phyloP scores from a whole-genome alignment of 2,888 invertebrate genomes.

The Agapostemon virescens region DNA sequence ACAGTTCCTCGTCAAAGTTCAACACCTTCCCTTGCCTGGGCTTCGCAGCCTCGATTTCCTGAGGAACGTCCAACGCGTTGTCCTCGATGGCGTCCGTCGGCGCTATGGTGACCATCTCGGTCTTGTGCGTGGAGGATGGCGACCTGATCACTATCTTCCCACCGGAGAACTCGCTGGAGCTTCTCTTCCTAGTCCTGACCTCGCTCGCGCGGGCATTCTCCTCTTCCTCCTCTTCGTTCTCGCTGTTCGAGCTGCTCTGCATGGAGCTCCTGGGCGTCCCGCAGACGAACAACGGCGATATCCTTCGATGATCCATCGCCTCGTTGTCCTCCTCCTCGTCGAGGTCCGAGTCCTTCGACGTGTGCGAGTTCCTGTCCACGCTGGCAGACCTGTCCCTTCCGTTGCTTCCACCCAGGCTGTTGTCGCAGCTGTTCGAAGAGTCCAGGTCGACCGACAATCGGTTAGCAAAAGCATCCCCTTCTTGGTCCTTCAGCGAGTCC shows the following conservation, averaged over 20 bases:
- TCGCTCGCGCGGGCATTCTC: constrained; percentile 16
- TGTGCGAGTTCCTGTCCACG: constrained; percentile 59
- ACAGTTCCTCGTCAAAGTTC: constrained; percentile 78
- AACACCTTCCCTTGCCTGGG: constrained; percentile 76
- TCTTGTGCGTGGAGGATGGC: constrained; percentile 67
- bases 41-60: constrained; percentile 64
- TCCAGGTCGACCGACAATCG: constrained; percentile 29
- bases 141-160: constrained; percentile 75
- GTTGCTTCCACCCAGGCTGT: constrained; percentile 38
- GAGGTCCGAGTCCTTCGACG: constrained; percentile 58
- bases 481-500: constrained; percentile 4
- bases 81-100: constrained; percentile 78
- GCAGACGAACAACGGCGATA: constrained; percentile 74
- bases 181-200: constrained; percentile 57
- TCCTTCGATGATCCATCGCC: constrained; percentile 66
- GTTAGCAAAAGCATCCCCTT: not conserved
- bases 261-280: constrained; percentile 73
- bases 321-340: constrained; percentile 66
- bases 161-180: constrained; percentile 67
- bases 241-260: constrained; percentile 67
- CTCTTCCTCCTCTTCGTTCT: constrained; percentile 59
- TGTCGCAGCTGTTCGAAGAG: constrained; percentile 44
- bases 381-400: constrained; percentile 65
- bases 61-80: constrained; percentile 75
- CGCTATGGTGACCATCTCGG: constrained; percentile 75